Evolutionary conservation across 1,140 invertebrate species (phyloP), one percentile per base, ranked within the genome.

Genomic region (Drosophila lacteicornis): DNA sequence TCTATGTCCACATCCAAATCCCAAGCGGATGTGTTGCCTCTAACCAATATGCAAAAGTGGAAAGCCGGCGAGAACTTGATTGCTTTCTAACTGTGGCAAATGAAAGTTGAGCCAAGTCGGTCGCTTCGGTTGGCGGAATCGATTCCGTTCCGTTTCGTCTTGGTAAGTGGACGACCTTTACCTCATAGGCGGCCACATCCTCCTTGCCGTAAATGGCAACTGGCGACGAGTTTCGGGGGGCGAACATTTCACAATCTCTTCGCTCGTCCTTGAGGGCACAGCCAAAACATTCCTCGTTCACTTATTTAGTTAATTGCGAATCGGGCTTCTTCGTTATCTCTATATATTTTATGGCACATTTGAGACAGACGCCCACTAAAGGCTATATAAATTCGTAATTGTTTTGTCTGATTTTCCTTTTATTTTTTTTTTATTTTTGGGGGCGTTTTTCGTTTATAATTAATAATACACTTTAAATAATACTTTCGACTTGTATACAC

Each of bases 141-240:
- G 57, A 65, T 45, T 36, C 15, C 62, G 19, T 58, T 59, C 36
- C 33, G 17, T 30, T 30, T 6, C 33, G 17, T 69, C 46, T 30
- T 13, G 19, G 5, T 38, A 42, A 53, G 40, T 58, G 11, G 55
- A 66, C 58, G 67, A 79, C 50, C 66, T 85, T 85, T 91, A 93
- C 92, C 92, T 93, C 92, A 86, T 93, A 92, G 75, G 92, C 92
- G 55, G 92, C 92, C 53, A 93, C 65, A 81, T 92, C 92, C 80
- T 93, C 92, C 51, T 91, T 92, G 80, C 86, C 88, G 59, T 91
- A 92, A 46, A 76, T 76, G 85, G 85, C 77, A 70, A 82, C 68
- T 68, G 92, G 92, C 80, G 92, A 93, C 69, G 92, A 93, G 71
- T 93, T 93, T 74, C 91, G 81, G 66, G 92, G 92, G 57, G 92